A percentile compares a stretch with the other conserved stretches of the same genome.
These are phyloP conservation scores for Hyposmocoma kahamanoa DNA, from an alignment of 1,140 invertebrate species.

Conservation along the genomic window DNA sequence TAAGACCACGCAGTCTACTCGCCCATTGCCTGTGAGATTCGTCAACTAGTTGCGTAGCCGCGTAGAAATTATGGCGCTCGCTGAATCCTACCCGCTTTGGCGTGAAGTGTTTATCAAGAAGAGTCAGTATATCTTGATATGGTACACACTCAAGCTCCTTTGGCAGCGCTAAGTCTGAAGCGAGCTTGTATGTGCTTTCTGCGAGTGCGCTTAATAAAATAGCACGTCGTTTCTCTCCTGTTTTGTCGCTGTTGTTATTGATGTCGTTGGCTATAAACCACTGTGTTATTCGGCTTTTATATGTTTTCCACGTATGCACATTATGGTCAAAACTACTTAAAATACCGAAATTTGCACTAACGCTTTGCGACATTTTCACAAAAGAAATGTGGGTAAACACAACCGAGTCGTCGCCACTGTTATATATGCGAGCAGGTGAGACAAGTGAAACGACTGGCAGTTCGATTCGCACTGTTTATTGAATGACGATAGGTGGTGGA, in stretches of 20 bases:
- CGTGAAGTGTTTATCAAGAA: neutral
- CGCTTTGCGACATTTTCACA: neutral
- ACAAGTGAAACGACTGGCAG: neutral
- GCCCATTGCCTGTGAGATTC: neutral
- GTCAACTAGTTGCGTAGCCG: neutral
- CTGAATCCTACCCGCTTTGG: neutral
- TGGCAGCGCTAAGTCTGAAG: neutral
- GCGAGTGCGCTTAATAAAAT: slow-evolving; percentile 4
- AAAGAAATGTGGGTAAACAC: neutral
- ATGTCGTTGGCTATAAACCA: neutral
- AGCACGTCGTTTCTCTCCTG: neutral
- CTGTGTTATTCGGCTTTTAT: neutral
- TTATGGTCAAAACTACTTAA: neutral
- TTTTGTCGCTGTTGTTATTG: neutral
- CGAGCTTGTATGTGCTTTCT: neutral
- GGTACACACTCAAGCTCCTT: neutral
- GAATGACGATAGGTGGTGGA: neutral
- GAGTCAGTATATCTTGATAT: neutral
- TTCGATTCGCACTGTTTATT: neutral
- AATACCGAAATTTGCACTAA: neutral
- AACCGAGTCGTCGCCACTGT: slow-evolving; percentile 3
- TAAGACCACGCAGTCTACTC: neutral
- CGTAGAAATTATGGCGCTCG: neutral
- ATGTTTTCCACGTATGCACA: neutral
- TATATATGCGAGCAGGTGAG: neutral